A percentile compares a stretch with the other conserved stretches of the same genome.
Evolutionary conservation across 2,888 invertebrate genomes (phyloP).

Genomic region (Plebejus argus): DNA sequence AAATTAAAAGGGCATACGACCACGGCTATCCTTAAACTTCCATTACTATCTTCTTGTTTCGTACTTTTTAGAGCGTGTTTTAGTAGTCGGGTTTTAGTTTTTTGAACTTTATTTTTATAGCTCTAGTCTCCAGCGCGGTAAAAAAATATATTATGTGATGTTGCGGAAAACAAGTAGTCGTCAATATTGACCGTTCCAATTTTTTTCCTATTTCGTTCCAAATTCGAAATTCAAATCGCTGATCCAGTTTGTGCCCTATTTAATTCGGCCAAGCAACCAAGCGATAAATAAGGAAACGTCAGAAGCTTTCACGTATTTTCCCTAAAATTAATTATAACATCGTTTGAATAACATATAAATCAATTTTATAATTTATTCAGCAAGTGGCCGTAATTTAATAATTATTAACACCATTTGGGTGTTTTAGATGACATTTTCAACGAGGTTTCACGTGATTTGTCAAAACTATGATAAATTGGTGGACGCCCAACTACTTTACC

Average conservation of each 20-base stretch:
- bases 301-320: background rate
- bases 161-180: background rate
- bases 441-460: background rate
- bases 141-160: background rate
- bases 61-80: too few species aligned
- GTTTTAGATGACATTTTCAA: background rate
- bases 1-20: too few species aligned
- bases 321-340: background rate
- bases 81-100: too few species aligned
- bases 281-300: background rate
- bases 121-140: too few species aligned
- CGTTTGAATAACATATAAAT: background rate
- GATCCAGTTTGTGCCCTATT: background rate
- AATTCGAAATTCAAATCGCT: background rate
- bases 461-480: background rate
- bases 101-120: too few species aligned
- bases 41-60: too few species aligned
- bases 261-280: background rate
- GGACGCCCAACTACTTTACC: background rate
- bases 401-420: background rate
- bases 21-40: too few species aligned
- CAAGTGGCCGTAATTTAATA: background rate
- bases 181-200: background rate
- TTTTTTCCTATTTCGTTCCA: background rate
- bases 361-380: slow-evolving; percentile 8